Percentiles rank a stretch among this genome's conserved stretches.
These are phyloP conservation scores for Resseliella maxima DNA, from an alignment of 2,888 invertebrate genomes.

Conservation along the genomic window DNA sequence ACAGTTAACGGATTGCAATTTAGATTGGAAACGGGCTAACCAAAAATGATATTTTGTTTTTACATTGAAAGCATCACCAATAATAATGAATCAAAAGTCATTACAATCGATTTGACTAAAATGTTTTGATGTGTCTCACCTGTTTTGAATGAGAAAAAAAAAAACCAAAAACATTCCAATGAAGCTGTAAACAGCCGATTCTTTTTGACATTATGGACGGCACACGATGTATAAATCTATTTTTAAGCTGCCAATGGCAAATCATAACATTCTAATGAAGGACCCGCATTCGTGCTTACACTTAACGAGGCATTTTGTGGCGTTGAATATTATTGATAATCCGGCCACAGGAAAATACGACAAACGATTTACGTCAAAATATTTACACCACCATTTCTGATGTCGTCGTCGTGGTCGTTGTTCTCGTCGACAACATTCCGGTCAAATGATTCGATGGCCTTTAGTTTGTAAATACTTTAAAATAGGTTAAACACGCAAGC, in stretches of 20 bases:
- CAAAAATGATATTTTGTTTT: too few relatives aligned
- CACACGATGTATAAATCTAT: neutral
- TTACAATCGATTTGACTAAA: too few relatives aligned
- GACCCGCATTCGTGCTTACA: neutral
- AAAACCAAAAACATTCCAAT: too few relatives aligned
- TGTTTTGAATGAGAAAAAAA: too few relatives aligned
- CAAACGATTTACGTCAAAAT: conserved; percentile 4
- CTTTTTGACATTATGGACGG: too few relatives aligned
- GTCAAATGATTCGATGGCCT: neutral
- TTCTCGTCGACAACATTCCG: conserved; percentile 16
- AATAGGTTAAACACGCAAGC: conserved; percentile 54
- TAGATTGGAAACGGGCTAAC: too few relatives aligned
- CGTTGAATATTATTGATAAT: neutral
- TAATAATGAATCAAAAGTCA: too few relatives aligned
- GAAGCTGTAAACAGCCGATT: too few relatives aligned
- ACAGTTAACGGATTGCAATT: too few relatives aligned
- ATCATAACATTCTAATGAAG: conserved; percentile 28
- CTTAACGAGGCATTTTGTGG: neutral
- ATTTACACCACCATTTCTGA: conserved; percentile 7
- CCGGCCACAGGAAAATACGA: neutral
- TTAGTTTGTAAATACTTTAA: conserved; percentile 55
- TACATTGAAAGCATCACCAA: too few relatives aligned
- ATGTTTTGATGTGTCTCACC: too few relatives aligned
- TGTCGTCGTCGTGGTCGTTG: conserved; percentile 1
- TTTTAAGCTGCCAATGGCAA: neutral